phyloP scores from a whole-genome alignment of 1,140 invertebrate genomes.

The Drosophila nigromelanica region DNA sequence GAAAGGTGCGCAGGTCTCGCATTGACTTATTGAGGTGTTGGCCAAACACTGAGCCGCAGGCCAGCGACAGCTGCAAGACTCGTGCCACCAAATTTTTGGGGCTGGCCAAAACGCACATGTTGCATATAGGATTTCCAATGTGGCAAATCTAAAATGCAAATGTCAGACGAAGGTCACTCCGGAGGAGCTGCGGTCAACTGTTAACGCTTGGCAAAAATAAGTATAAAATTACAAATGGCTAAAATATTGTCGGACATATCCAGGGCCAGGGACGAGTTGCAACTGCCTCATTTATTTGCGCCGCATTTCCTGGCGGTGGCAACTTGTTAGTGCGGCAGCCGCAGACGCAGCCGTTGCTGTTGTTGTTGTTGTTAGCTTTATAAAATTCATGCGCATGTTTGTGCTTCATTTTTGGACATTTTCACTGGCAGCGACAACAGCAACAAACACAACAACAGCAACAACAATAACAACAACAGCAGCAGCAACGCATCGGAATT shows the following conservation, averaged over 20 bases:
- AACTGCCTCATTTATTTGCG: slow-evolving; percentile 72
- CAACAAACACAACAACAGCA: neutral
- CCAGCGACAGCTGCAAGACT: slow-evolving; percentile 39
- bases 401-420: slow-evolving; percentile 78
- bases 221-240: slow-evolving; percentile 74
- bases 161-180: slow-evolving; percentile 12
- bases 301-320: slow-evolving; percentile 69
- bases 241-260: slow-evolving; percentile 64
- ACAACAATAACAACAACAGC: neutral
- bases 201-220: slow-evolving; percentile 39
- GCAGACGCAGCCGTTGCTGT: slow-evolving; percentile 19
- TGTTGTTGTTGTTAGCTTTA: slow-evolving; percentile 31
- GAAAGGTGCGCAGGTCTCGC: slow-evolving; percentile 20
- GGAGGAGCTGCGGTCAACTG: slow-evolving; percentile 21
- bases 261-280: slow-evolving; percentile 46
- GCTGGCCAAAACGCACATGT: slow-evolving; percentile 24
- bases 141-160: slow-evolving; percentile 61
- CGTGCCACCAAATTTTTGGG: slow-evolving; percentile 13
- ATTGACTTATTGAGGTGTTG: slow-evolving; percentile 55
- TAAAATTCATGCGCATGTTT: slow-evolving; percentile 80
- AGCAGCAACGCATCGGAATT: slow-evolving; percentile 45
- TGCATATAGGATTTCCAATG: slow-evolving; percentile 61
- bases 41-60: slow-evolving; percentile 34
- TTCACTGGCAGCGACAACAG: slow-evolving; percentile 33
- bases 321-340: slow-evolving; percentile 61